Base-by-base conservation (phyloP, 2,113 vertebrate genomes). In the Emberiza fucata region DNA sequence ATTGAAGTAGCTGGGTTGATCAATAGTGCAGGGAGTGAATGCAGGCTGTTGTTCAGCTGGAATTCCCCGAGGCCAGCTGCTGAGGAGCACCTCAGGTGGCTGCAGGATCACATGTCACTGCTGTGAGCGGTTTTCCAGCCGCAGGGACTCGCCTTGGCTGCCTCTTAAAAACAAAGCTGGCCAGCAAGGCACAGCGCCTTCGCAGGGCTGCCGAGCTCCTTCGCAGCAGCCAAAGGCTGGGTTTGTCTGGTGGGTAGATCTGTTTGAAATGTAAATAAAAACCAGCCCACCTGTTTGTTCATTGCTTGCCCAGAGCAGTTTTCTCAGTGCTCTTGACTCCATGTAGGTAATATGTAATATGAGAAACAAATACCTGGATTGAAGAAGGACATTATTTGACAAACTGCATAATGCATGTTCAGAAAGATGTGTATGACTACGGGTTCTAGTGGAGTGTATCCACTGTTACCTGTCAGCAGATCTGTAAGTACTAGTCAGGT, bases 31-130 rank as follows among this genome's bases (percentile, higher is more conserved):
- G 51, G 47, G 0, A 82, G 81, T 76, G 93, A 94, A 81, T 88
- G 87, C 7, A 8, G 85, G 42, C 75, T 76, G 77, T 73, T 94
- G 85, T 93, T 93, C 54, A 54, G 65, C 79, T 84, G 13, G 2
- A 73, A 64, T 82, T 68, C 78, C 85, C 71, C 20, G 1, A 51
- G 86, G 65, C 70, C 0, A 3, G 60, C 76, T 76, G 80, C 68
- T 79, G 70, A 86, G 91, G 81, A 88, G 81, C 92, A 78, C 86
- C 85, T 93, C 88, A 92, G 77, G 61, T 94, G 93, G 90, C 93
- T 78, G 68, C 86, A 48, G 93, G 81, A 93, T 81, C 18, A 0
- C 0, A 1, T 88, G 78, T 75, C 82, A 10, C 70, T 78, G 48
- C 4, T 77, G 48, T 64, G 70, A 75, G 14, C 0, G 0, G 24